phyloP scores from a whole-genome alignment of 2,888 invertebrate species.

The Dusona sp. region DNA sequence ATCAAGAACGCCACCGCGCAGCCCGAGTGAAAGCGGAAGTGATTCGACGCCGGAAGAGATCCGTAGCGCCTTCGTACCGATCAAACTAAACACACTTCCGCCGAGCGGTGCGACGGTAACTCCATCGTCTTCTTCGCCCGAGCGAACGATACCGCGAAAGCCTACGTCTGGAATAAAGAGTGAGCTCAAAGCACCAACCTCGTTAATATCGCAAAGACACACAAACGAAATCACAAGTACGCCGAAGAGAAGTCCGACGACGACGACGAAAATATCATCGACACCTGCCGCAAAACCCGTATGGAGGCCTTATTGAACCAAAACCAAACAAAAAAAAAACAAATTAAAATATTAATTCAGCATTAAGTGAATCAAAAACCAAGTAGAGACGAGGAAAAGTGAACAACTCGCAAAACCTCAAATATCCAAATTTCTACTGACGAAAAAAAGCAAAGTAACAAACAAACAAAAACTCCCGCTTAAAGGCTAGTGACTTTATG shows the following conservation, averaged over 20 bases:
- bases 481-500: slow-evolving; percentile 80
- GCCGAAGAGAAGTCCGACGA: slow-evolving; percentile 74
- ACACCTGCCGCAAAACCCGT: slow-evolving; percentile 78
- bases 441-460: background rate
- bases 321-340: slow-evolving; percentile 5
- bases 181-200: slow-evolving; percentile 80
- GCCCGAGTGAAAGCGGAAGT: slow-evolving; percentile 81
- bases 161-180: slow-evolving; percentile 76
- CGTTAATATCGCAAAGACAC: slow-evolving; percentile 77
- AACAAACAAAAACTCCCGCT: slow-evolving; percentile 55
- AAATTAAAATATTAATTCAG: background rate
- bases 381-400: slow-evolving; percentile 40
- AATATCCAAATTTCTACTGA: slow-evolving; percentile 49
- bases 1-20: slow-evolving; percentile 79
- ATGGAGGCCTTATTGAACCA: slow-evolving; percentile 82
- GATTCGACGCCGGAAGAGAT: slow-evolving; percentile 81
- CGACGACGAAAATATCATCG: slow-evolving; percentile 80
- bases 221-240: slow-evolving; percentile 56
- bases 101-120: slow-evolving; percentile 68
- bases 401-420: slow-evolving; percentile 19
- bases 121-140: slow-evolving; percentile 75
- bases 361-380: slow-evolving; percentile 1
- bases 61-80: slow-evolving; percentile 83
- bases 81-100: slow-evolving; percentile 76
- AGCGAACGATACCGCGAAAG: slow-evolving; percentile 71